Evolutionary conservation across 2,888 invertebrate species (phyloP).

Genomic region (Cerastis leucographa): DNA sequence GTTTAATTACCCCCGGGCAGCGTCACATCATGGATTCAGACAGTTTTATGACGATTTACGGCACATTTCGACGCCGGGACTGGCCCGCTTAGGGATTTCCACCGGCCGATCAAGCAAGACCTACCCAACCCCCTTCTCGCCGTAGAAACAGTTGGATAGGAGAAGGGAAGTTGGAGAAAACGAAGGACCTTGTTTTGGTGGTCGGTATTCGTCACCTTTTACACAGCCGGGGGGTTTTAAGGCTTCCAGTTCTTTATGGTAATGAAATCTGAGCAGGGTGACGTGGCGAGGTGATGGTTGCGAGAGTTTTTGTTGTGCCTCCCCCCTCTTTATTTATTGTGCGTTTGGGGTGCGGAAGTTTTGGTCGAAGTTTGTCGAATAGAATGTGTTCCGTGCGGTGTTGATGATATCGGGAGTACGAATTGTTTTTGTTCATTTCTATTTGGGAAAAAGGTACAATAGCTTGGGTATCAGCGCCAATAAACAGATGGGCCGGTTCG

Average conservation of each 20-base stretch:
- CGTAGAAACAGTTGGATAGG: slow-evolving; percentile 28
- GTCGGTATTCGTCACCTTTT: slow-evolving; percentile 88
- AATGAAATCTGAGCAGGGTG: slow-evolving; percentile 91
- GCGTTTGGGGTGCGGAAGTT: slow-evolving; percentile 87
- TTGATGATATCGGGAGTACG: slow-evolving; percentile 80
- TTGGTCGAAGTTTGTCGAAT: slow-evolving; percentile 83
- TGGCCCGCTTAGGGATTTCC: slow-evolving; percentile 82
- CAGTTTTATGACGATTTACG: slow-evolving; percentile 93
- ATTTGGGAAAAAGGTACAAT: slow-evolving; percentile 73
- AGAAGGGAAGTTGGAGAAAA: slow-evolving; percentile 57
- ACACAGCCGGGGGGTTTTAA: slow-evolving; percentile 90
- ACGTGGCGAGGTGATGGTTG: slow-evolving; percentile 89
- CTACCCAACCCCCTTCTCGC: slow-evolving; percentile 69
- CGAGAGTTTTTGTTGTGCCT: slow-evolving; percentile 89
- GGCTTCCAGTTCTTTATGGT: slow-evolving; percentile 91
- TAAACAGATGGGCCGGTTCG: slow-evolving; percentile 69
- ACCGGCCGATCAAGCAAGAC: slow-evolving; percentile 72
- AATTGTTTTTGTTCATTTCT: slow-evolving; percentile 79
- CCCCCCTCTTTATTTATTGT: slow-evolving; percentile 89
- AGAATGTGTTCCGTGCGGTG: slow-evolving; percentile 85
- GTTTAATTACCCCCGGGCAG: slow-evolving; percentile 91
- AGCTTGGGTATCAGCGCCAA: slow-evolving; percentile 65
- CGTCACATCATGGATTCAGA: slow-evolving; percentile 94
- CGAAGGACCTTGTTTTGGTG: slow-evolving; percentile 70
- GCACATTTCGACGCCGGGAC: slow-evolving; percentile 90